Evolutionary conservation across 2,888 invertebrate genomes (phyloP).

Genomic region (Pelosia muscerda): DNA sequence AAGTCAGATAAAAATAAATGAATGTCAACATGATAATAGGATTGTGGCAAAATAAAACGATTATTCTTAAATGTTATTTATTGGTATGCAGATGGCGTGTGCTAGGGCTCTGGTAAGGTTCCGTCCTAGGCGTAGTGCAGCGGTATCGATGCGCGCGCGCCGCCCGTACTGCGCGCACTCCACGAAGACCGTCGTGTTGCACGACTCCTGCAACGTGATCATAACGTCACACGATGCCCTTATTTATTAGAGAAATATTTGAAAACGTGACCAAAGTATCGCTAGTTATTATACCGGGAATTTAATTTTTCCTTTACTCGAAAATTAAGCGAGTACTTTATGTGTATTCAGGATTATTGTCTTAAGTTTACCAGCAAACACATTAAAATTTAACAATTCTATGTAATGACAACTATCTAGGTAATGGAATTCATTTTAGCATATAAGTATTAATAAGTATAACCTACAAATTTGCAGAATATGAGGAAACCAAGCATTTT

Average conservation of each 20-base stretch:
- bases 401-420: no score
- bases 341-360: not conserved
- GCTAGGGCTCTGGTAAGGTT: conserved; percentile 67
- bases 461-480: no score
- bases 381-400: no score
- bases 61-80: conserved; percentile 59
- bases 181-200: conserved; percentile 78
- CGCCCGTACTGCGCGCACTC: conserved; percentile 75
- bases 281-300: conserved; percentile 28
- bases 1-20: not conserved
- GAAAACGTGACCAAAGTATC: conserved; percentile 51
- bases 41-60: conserved; percentile 31
- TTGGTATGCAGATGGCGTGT: conserved; percentile 64
- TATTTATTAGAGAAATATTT: conserved; percentile 58
- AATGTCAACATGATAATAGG: not conserved
- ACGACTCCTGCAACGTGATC: conserved; percentile 74
- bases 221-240: conserved; percentile 54
- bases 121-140: conserved; percentile 70
- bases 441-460: no score
- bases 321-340: conserved; percentile 6
- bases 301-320: conserved; percentile 20
- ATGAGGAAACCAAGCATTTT: no score
- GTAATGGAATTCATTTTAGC: no score
- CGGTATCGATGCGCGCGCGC: conserved; percentile 70
- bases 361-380: no score